Base-by-base conservation (phyloP, 1,140 invertebrate genomes). In the Brachionus manjavacas region DNA sequence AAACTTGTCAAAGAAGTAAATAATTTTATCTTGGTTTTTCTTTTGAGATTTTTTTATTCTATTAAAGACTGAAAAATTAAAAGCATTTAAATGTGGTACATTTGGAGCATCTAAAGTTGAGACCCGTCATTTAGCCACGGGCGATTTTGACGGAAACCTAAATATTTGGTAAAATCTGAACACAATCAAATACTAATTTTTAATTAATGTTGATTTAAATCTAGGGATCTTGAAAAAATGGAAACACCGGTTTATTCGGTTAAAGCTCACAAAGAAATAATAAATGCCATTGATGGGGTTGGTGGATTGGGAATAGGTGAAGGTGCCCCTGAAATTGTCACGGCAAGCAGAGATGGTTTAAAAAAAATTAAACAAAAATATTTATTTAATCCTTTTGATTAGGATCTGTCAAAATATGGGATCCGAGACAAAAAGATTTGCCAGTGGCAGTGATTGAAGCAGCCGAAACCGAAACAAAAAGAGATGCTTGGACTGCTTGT, bases 351-450 rank as follows among this genome's bases (percentile, higher is more conserved):
- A 90, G 96, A 98, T 92, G 96, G 96, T 93, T 90, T 88, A 84
- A 35, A 35, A 35, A 35, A 35, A 35, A 7, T 0, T 35, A 35
- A 35, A 7, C 31, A 35, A 35, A 35, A 35, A 35, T 1, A 7
- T 35, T 7, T 35, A 35, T 6, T 35, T 7, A 35, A 35, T 7
- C 4, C 1, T 35, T 83, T 79, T 55, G 41, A 23, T 72, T 64
- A 94, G 93, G 94, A 3, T 92, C 92, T 86, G 95, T 98, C 0
- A 97, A 96, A 91, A 93, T 98, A 0, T 98, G 96, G 96, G 96
- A 98, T 91, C 93, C 94, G 6, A 91, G 96, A 6, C 95, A 97
- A 88, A 86, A 92, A 91, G 92, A 93, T 85, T 88, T 89, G 52
- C 95, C 96, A 0, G 96, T 98, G 0, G 95, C 95, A 0, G 92